Evolutionary conservation across 2,888 invertebrate genomes (phyloP), one percentile per base, ranked within the genome.

Genomic region (Aporophyla lueneburgensis): DNA sequence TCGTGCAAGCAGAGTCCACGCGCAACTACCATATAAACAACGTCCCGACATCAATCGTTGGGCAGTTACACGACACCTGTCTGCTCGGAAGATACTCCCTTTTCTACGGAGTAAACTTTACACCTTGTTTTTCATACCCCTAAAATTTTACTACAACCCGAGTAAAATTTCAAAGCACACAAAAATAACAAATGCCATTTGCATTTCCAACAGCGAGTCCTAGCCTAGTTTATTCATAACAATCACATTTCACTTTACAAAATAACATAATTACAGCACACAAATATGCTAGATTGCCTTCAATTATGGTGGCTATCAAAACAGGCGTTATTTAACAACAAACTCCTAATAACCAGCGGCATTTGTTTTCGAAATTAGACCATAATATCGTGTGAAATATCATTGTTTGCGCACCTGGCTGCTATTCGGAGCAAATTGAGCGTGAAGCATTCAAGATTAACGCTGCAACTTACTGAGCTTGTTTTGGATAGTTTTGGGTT

Each of bases 381-480:
- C 72, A 74, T 86, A 81, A 80, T 79, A 86, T 79, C 74, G 74
- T 81, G 76, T 86, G 86, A 86, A 86, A 84, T 86, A 86, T 86
- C 81, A 72, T 71, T 84, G 84, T 86, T 84, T 80, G 84, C 75
- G 56, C 81, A 86, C 86, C 84, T 86, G 86, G 72, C 74, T 56
- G 68, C 53, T 78, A 74, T 84, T 75, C 43, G 59, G 67, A 71
- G 77, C 79, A 78, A 84, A 86, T 86, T 86, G 79, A 71, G 76
- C 74, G 65, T 71, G 73, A 77, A 62, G 71, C 84, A 74, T 71
- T 61, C 49, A 63, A 76, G 80, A 85, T 85, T 85, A 85, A 74
- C 71, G 33, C 68, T 80, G 76, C 83, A 83, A 76, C 78, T 76
- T 83, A 74, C 61, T 66, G 58, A 51, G 67, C 73, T 62, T 62